These are phyloP conservation scores for Microdon myrmicae DNA, from an alignment of 2,888 invertebrate species.

Conservation along the genomic window DNA sequence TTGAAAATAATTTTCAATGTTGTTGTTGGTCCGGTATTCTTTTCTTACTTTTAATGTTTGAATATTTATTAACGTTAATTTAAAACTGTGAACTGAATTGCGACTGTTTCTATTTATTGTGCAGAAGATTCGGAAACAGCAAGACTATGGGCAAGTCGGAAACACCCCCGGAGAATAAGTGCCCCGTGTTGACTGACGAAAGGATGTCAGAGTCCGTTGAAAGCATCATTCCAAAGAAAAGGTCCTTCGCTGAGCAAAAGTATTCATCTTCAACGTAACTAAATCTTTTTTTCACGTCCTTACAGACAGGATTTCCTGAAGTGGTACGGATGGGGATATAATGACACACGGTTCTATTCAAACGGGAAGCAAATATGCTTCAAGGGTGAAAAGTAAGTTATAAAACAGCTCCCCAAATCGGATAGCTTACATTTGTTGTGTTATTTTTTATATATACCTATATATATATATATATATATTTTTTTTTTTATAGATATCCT, in stretches of 20 bases:
- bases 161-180: slow-evolving; percentile 33
- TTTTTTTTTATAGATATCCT: slow-evolving; percentile 73
- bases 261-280: background rate
- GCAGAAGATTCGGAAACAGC: background rate
- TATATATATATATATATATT: background rate
- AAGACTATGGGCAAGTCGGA: slow-evolving; percentile 15
- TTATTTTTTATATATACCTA: background rate
- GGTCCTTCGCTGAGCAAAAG: slow-evolving; percentile 53
- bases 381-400: slow-evolving; percentile 82
- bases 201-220: slow-evolving; percentile 59
- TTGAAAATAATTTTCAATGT: slow-evolving; percentile 40
- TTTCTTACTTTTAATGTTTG: slow-evolving; percentile 13
- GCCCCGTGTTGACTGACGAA: slow-evolving; percentile 57
- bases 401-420: too few relatives aligned
- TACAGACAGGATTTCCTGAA: slow-evolving; percentile 89
- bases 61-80: slow-evolving; percentile 3
- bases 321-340: slow-evolving; percentile 99
- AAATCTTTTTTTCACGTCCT: slow-evolving; percentile 46
- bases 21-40: slow-evolving; percentile 6
- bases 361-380: slow-evolving; percentile 76
- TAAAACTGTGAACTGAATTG: background rate
- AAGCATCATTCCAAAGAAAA: slow-evolving; percentile 63
- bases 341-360: slow-evolving; percentile 86
- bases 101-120: background rate
- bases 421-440: background rate